These are phyloP conservation scores for Trisateles emortualis DNA, from an alignment of 2,888 invertebrate genomes.

Conservation along the genomic window DNA sequence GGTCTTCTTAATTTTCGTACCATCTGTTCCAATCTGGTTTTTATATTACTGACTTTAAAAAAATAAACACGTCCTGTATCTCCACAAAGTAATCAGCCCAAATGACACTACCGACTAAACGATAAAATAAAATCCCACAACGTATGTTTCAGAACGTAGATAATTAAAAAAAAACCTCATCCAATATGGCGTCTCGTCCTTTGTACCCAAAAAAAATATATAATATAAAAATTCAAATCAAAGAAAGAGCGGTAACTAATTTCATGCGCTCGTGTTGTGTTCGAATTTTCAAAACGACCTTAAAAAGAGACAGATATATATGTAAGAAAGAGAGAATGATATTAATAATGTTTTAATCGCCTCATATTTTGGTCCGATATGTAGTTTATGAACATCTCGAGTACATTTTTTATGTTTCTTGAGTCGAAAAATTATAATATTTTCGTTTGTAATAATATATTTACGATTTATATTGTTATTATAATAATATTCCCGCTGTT, in stretches of 20 bases:
- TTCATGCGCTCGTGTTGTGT: constrained; percentile 79
- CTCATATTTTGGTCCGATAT: constrained; percentile 79
- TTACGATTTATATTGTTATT: constrained; percentile 33
- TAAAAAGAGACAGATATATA: constrained; percentile 47
- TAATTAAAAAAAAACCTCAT: constrained; percentile 67
- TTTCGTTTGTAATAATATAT: constrained; percentile 41
- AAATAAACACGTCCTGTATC: constrained; percentile 26
- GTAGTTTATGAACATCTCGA: constrained; percentile 67
- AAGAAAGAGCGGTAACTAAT: constrained; percentile 84
- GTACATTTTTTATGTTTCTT: constrained; percentile 43
- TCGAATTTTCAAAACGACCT: constrained; percentile 78
- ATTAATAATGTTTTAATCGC: constrained; percentile 84
- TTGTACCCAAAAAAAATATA: constrained; percentile 66
- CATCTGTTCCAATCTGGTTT: neutral
- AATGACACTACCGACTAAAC: constrained; percentile 47
- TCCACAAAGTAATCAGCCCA: constrained; percentile 35
- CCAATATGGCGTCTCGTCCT: constrained; percentile 79
- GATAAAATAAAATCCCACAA: constrained; percentile 48
- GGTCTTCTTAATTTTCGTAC: too few relatives aligned
- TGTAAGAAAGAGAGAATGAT: constrained; percentile 49
- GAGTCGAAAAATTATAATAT: constrained; percentile 41
- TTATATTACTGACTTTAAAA: neutral
- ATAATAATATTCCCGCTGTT: constrained; percentile 34
- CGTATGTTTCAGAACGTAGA: constrained; percentile 62
- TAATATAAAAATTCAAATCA: constrained; percentile 75